Evolutionary conservation across 2,888 invertebrate species (phyloP).

Genomic region (Sarcophaga subvicina): DNA sequence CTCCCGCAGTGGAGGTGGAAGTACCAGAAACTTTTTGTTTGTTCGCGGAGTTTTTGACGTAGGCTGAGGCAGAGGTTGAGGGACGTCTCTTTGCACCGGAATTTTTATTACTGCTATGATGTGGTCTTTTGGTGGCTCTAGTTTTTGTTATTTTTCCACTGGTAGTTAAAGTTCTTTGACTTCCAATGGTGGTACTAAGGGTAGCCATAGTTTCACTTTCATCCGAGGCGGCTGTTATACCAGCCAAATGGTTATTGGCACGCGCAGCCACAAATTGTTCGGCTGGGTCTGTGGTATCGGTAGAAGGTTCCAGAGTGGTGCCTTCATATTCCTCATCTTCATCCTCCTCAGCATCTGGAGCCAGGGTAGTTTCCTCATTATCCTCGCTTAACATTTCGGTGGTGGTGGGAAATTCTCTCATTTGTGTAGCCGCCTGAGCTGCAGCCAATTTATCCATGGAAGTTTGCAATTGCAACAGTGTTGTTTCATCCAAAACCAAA

Average conservation of each 20-base stretch:
- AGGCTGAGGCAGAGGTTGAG: slow-evolving; percentile 69
- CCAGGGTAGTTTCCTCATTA: slow-evolving; percentile 57
- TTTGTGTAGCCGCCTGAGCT: slow-evolving; percentile 74
- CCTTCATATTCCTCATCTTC: slow-evolving; percentile 56
- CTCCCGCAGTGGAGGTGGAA: slow-evolving; percentile 58
- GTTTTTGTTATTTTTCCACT: slow-evolving; percentile 77
- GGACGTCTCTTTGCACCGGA: slow-evolving; percentile 74
- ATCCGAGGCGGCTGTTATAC: slow-evolving; percentile 78
- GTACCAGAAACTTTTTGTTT: slow-evolving; percentile 71
- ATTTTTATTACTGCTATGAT: slow-evolving; percentile 69
- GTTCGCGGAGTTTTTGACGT: slow-evolving; percentile 68
- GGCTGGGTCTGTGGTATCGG: slow-evolving; percentile 77
- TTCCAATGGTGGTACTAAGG: slow-evolving; percentile 74
- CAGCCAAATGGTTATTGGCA: slow-evolving; percentile 79
- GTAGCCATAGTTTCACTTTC: slow-evolving; percentile 71
- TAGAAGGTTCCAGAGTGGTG: slow-evolving; percentile 74
- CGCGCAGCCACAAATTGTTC: slow-evolving; percentile 80
- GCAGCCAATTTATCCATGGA: slow-evolving; percentile 78
- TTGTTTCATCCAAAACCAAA: slow-evolving; percentile 77
- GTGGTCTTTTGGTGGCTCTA: slow-evolving; percentile 76
- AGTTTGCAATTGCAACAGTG: slow-evolving; percentile 76
- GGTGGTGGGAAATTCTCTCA: slow-evolving; percentile 75
- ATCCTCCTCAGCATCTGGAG: slow-evolving; percentile 51
- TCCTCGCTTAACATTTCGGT: slow-evolving; percentile 73
- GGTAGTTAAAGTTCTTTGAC: slow-evolving; percentile 78